Conservation (phyloP, 30 jellyfish, hydroid and myxozoan species). For the Hydra vulgaris region DNA sequence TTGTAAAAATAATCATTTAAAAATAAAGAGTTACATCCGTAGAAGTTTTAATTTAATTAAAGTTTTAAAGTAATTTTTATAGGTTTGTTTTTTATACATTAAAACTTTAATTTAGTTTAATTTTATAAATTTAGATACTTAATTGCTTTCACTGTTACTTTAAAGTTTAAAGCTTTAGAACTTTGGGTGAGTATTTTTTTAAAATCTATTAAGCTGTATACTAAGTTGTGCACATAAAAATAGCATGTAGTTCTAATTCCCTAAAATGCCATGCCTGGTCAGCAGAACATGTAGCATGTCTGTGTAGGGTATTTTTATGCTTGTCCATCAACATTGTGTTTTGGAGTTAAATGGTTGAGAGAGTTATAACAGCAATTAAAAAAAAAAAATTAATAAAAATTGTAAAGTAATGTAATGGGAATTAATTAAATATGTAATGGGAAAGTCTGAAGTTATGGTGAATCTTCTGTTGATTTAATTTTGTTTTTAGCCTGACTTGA, state of each 20-base stretch:
- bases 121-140: conserved; percentile 10
- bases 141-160: conserved; percentile 49
- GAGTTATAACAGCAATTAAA: too few species aligned
- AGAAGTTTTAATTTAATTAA: too few species aligned
- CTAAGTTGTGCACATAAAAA: not conserved
- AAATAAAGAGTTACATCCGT: too few species aligned
- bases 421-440: not conserved
- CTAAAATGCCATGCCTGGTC: not conserved
- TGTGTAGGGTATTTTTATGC: too few species aligned
- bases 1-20: too few species aligned
- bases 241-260: not conserved
- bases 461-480: not conserved
- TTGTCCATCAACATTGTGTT: too few species aligned
- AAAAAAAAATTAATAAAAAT: too few species aligned
- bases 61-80: not conserved
- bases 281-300: too few species aligned
- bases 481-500: not conserved
- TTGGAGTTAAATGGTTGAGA: too few species aligned
- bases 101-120: not conserved
- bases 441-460: not conserved
- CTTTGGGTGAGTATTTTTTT: conserved; percentile 48
- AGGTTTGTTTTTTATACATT: not conserved
- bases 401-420: not conserved
- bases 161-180: conserved; percentile 43
- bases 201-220: not conserved